Conservation (phyloP, 2,797 vertebrate species). For the Thamnophis elegans region DNA sequence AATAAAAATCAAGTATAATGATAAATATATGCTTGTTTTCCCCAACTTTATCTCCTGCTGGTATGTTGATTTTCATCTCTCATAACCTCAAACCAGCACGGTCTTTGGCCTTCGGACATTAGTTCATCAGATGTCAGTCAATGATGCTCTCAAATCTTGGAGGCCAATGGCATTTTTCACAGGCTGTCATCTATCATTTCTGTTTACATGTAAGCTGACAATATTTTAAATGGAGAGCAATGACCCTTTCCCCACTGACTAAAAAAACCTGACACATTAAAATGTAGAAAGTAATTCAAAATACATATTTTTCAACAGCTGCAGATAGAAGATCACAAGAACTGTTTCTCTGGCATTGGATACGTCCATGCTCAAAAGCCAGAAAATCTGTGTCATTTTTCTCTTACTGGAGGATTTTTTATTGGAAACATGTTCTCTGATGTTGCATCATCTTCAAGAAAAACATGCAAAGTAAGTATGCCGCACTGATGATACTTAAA, state of each 20-base stretch:
- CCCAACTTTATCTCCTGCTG: background rate
- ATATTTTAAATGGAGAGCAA: background rate
- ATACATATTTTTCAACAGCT: background rate
- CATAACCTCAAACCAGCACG: background rate
- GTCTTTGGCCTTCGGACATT: background rate
- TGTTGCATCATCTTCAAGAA: conserved; percentile 18
- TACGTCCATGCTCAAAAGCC: conserved; percentile 1
- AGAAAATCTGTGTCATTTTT: conserved; percentile 15
- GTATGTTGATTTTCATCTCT: background rate
- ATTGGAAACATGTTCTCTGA: conserved; percentile 10
- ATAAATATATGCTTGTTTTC: background rate
- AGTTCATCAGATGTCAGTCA: background rate
- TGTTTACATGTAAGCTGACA: background rate
- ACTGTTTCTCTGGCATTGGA: background rate
- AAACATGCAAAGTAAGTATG: conserved; percentile 5
- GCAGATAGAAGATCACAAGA: conserved; percentile 8
- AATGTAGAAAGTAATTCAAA: conserved; percentile 2
- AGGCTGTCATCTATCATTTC: background rate
- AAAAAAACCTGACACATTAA: background rate
- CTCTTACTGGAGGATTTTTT: conserved; percentile 5
- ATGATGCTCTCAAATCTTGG: background rate
- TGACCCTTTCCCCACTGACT: background rate
- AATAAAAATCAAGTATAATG: background rate
- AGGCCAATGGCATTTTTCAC: background rate
- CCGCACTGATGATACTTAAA: background rate